A percentile compares a stretch with the other conserved stretches of the same genome.
These are phyloP conservation scores for Tetragonula clypearis DNA, from an alignment of 1,140 invertebrate species.

Conservation along the genomic window DNA sequence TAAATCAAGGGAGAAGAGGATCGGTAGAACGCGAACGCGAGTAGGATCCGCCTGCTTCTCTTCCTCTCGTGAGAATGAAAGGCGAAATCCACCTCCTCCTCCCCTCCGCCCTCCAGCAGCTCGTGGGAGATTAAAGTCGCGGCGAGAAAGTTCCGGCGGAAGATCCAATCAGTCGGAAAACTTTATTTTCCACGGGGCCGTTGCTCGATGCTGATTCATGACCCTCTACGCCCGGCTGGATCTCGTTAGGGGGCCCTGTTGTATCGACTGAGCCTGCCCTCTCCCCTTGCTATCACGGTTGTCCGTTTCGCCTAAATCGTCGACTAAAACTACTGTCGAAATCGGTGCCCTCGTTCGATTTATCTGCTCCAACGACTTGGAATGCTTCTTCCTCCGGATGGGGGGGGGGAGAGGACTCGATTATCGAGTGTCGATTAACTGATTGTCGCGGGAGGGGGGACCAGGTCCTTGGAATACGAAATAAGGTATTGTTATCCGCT, in stretches of 20 bases:
- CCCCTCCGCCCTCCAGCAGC: not conserved
- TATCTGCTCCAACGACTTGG: not conserved
- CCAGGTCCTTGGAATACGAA: not conserved
- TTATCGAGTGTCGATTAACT: slow-evolving; percentile 39
- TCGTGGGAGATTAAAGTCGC: slow-evolving; percentile 42
- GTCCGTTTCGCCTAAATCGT: not conserved
- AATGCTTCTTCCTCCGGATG: not conserved
- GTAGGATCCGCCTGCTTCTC: not conserved
- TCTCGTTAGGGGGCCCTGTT: slow-evolving; percentile 7
- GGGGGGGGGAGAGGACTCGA: not conserved
- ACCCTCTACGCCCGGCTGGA: not conserved
- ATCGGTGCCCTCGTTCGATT: not conserved
- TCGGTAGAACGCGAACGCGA: slow-evolving; percentile 5
- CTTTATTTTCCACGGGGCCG: slow-evolving; percentile 38
- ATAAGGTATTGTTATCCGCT: not conserved
- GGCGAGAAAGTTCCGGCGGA: slow-evolving; percentile 15
- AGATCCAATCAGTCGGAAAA: slow-evolving; percentile 48
- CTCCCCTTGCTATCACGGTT: not conserved
- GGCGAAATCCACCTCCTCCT: not conserved
- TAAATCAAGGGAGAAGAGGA: slow-evolving; percentile 18
- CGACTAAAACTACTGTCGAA: not conserved
- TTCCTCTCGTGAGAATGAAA: not conserved
- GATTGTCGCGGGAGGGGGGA: not conserved
- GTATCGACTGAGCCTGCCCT: not conserved
- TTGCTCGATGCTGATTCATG: slow-evolving; percentile 36